Evolutionary conservation across 2,888 invertebrate species (phyloP), one percentile per base, ranked within the genome.

Genomic region (Agapostemon virescens): DNA sequence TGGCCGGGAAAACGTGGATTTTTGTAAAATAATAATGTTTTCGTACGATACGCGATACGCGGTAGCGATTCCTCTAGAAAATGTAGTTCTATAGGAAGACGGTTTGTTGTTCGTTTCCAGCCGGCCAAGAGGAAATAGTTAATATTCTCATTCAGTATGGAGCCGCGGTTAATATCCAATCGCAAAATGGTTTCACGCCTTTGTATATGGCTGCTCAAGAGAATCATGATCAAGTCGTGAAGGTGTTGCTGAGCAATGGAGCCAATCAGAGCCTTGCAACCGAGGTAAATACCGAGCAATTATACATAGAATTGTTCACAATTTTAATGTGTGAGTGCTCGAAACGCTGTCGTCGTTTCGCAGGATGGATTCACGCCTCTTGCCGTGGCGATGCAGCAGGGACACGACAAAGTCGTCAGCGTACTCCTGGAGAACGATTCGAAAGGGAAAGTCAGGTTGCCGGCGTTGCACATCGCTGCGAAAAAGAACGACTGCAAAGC

Each of bases 201-300:
- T 94, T 99, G 64, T 99, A 99, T 93, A 99, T 99, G 99, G 98
- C 98, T 5, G 98, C 99, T 15, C 99, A 98, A 93, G 98, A 98
- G 93, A 98, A 98, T 93, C 98, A 99, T 91, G 98, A 98, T 82
- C 95, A 95, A 11, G 98, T 98, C 88, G 99, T 99, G 85, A 96
- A 97, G 91, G 97, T 97, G 93, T 94, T 99, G 78, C 94, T 99
- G 75, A 95, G 96, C 49, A 98, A 98, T 91, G 98, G 98, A 66
- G 99, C 99, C 84, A 99, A 98, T 93, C 99, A 99, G 93, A 97
- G 97, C 68, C 94, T 99, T 69, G 98, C 99, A 68, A 99, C 99
- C 49, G 99, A 99, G 95, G 98, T 96, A 91, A 87, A 89, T 81
- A 23, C 40, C 0, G 7, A 45, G n/a, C n/a, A n/a, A n/a, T n/a